Percentiles rank a stretch among this genome's conserved stretches.
Evolutionary conservation across 2,113 vertebrate genomes (phyloP).

Genomic region (Gallinago undulata): DNA sequence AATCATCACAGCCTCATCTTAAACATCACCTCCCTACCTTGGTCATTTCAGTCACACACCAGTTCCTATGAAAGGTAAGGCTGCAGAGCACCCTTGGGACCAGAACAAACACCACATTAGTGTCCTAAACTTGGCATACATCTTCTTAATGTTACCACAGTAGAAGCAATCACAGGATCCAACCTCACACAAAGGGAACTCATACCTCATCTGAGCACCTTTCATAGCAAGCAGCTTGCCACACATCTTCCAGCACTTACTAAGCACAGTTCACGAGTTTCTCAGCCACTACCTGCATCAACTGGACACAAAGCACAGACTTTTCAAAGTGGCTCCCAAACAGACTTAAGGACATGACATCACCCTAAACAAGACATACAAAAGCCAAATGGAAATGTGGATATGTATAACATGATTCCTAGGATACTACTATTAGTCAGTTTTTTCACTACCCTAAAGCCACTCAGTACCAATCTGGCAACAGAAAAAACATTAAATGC

Average conservation of each 20-base stretch:
- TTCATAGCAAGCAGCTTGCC: background rate
- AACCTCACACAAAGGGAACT: background rate
- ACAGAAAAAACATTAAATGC: background rate
- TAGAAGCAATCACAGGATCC: background rate
- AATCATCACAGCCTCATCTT: background rate
- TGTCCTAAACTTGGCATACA: background rate
- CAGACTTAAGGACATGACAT: background rate
- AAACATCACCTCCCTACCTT: background rate
- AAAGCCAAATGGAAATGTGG: background rate
- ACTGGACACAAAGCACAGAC: background rate
- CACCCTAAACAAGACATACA: background rate
- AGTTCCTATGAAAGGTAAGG: background rate
- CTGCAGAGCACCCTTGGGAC: background rate
- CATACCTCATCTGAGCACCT: background rate
- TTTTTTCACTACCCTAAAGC: background rate
- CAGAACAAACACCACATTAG: background rate
- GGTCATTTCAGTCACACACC: background rate
- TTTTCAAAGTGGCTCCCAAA: background rate
- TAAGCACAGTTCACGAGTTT: background rate
- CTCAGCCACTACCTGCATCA: background rate
- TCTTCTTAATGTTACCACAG: background rate
- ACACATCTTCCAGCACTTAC: background rate
- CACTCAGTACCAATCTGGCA: background rate
- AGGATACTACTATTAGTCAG: background rate
- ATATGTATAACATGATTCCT: rapidly evolving